A percentile compares a stretch with the other conserved stretches of the same genome.
Conservation (phyloP, 30 jellyfish, hydroid and myxozoan species). For the Pelagia noctiluca region DNA sequence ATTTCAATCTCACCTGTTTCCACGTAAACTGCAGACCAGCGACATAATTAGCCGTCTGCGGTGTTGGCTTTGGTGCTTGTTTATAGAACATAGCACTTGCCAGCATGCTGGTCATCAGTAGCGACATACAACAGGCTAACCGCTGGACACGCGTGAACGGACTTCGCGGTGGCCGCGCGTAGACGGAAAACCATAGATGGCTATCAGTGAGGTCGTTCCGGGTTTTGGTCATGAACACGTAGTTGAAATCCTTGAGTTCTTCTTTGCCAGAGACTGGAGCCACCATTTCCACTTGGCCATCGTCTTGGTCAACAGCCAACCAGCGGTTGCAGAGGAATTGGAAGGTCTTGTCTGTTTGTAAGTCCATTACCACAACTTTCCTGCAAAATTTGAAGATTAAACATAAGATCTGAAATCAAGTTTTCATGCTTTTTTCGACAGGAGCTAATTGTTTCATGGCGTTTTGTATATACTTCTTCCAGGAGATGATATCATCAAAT, state of each 20-base stretch:
- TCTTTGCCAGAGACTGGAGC: conserved; percentile 90
- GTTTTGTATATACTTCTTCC: too few relatives aligned
- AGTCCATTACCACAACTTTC: conserved; percentile 82
- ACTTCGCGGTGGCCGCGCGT: conserved; percentile 98
- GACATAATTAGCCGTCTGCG: conserved; percentile 83
- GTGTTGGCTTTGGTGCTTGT: conserved; percentile 76
- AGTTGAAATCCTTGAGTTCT: conserved; percentile 90
- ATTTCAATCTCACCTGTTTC: conserved; percentile 94
- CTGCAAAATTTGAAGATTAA: conserved; percentile 33
- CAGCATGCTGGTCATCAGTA: conserved; percentile 95
- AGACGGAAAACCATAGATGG: conserved; percentile 97
- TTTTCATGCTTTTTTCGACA: neutral
- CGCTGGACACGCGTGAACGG: conserved; percentile 94
- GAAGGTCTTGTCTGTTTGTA: conserved; percentile 84
- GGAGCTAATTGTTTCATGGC: too few relatives aligned
- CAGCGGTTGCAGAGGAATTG: conserved; percentile 92
- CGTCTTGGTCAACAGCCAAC: conserved; percentile 94
- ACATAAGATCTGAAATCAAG: neutral
- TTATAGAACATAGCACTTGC: conserved; percentile 92
- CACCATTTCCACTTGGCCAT: conserved; percentile 87
- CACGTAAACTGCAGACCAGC: conserved; percentile 86
- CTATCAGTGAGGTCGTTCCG: conserved; percentile 85
- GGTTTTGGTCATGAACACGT: conserved; percentile 85
- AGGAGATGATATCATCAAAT: too few relatives aligned
- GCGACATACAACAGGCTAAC: conserved; percentile 84